Conservation (phyloP, 2,888 invertebrate genomes). For the Watsonalla cultraria region DNA sequence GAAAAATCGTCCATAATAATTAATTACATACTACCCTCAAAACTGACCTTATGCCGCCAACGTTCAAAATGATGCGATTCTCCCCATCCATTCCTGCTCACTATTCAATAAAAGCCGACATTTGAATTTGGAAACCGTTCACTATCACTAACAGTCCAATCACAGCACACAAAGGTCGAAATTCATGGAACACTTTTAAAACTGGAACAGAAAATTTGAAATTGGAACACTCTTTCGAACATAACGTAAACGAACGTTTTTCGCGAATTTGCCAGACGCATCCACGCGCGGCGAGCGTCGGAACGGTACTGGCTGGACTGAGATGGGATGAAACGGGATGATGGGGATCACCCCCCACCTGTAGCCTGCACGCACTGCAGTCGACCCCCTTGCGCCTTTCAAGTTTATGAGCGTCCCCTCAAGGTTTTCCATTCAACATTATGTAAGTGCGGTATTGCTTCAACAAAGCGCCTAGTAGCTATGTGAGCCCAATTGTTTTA, state of each 20-base stretch:
- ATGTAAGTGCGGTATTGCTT: background rate
- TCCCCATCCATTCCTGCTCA: constrained; percentile 88
- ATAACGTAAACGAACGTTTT: constrained; percentile 2
- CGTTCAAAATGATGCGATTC: constrained; percentile 95
- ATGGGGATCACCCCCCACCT: constrained; percentile 59
- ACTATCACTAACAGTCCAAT: constrained; percentile 31
- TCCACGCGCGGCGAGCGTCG: constrained; percentile 36
- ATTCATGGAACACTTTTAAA: constrained; percentile 9
- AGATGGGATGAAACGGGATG: constrained; percentile 25
- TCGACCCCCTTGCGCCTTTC: constrained; percentile 57
- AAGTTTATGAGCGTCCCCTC: constrained; percentile 34
- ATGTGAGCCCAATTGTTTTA: background rate
- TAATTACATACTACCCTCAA: background rate
- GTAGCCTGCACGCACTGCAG: constrained; percentile 74
- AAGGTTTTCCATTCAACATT: background rate
- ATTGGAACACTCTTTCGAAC: background rate
- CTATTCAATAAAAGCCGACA: constrained; percentile 28
- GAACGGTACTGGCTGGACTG: constrained; percentile 35
- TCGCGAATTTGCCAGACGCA: constrained; percentile 22
- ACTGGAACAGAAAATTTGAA: constrained; percentile 8
- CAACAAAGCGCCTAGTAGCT: background rate
- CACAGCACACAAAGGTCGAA: constrained; percentile 23
- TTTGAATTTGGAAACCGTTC: constrained; percentile 29
- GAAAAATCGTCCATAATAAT: background rate
- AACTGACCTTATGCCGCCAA: constrained; percentile 90